Conservation (phyloP, 2,888 invertebrate genomes). For the Lycia hirtaria region DNA sequence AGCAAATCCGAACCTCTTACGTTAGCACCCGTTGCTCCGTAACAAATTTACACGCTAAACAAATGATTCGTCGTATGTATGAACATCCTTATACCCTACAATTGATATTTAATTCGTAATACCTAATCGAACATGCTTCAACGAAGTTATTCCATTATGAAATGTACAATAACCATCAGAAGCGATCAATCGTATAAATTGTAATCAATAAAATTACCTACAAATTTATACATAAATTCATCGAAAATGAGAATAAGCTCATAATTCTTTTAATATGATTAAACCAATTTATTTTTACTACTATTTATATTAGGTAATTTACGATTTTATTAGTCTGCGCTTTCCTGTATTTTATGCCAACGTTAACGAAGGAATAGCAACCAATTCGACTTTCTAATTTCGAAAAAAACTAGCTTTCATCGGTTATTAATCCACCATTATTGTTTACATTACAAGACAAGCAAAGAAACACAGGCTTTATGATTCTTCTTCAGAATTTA, state of each 20-base stretch:
- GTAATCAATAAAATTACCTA: constrained; percentile 24
- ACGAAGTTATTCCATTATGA: background rate
- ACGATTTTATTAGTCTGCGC: background rate
- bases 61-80: background rate
- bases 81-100: no score
- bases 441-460: no score
- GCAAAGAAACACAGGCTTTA: no score
- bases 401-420: no score
- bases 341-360: no score
- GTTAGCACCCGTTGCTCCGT: background rate
- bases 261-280: constrained; percentile 33
- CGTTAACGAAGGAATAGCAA: no score
- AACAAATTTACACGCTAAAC: background rate
- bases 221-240: constrained; percentile 29
- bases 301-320: background rate
- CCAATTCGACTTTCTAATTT: no score
- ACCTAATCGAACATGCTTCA: background rate
- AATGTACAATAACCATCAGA: background rate
- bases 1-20: background rate
- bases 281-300: constrained; percentile 7
- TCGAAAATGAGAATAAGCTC: constrained; percentile 53
- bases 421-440: no score
- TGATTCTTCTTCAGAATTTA: constrained; percentile 7
- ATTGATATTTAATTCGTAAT: constrained; percentile 12
- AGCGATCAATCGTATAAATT: constrained; percentile 15